phyloP scores from a whole-genome alignment of 2,113 vertebrate species.

The Agapornis roseicollis region DNA sequence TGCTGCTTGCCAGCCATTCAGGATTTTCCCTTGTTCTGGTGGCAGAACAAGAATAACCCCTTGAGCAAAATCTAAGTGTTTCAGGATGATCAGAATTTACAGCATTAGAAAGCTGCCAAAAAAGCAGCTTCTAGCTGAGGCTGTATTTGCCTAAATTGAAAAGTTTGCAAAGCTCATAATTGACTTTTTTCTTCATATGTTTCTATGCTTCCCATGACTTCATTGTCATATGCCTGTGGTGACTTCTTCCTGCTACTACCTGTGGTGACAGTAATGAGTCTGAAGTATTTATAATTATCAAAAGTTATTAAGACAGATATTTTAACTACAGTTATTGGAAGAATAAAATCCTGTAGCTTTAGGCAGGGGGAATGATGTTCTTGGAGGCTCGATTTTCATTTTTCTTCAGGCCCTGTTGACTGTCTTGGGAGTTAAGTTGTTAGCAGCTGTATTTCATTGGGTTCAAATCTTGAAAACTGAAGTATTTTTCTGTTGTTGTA shows the following conservation, averaged over 20 bases:
- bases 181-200: conserved; percentile 14
- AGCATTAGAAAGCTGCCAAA: conserved; percentile 37
- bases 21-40: conserved; percentile 49
- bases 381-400: neutral
- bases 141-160: conserved; percentile 19
- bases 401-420: neutral
- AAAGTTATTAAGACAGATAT: neutral
- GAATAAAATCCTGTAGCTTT: neutral
- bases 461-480: neutral
- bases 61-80: conserved; percentile 51
- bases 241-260: neutral
- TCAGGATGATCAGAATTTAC: conserved; percentile 24
- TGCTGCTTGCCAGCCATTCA: conserved; percentile 52
- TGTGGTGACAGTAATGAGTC: neutral
- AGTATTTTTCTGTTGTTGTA: neutral
- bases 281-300: neutral
- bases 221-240: neutral
- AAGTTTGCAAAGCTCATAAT: conserved; percentile 15
- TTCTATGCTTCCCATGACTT: conserved; percentile 25
- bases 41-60: conserved; percentile 60
- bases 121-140: conserved; percentile 29
- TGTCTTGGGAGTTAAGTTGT: neutral
- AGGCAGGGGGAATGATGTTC: neutral
- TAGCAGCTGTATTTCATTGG: neutral
- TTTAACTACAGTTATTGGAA: neutral